Evolutionary conservation across 1,140 invertebrate species (phyloP), one percentile per base, ranked within the genome.

Genomic region (silkworm (Bombyx mori)): DNA sequence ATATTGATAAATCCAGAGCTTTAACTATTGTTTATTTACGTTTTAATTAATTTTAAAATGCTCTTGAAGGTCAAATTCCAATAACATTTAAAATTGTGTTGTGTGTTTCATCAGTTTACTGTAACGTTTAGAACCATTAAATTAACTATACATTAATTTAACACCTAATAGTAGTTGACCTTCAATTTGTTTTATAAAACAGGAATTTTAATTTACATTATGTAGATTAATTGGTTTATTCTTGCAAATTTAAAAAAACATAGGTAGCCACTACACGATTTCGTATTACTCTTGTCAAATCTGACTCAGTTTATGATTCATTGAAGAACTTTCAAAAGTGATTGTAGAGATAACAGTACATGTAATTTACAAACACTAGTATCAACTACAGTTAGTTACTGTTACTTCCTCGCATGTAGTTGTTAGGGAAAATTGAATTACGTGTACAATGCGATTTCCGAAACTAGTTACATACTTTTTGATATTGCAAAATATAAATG

Each of bases 331-430:
- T 52, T 35, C 22, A 58, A 58, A 59, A 59, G 57, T 63, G 57
- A 63, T 59, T 63, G 61, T 63, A 59, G 49, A 59, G 54, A 58
- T 63, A 59, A 63, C 57, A 56, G 53, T 63, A 63, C 50, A 50
- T 52, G 22, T 49, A 49, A 49, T 44, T 35, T 51, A 43, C 7
- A 44, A 45, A 54, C 53, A 18, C 53, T 54, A 22, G 26, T 26
- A 26, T 10, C 8, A 49, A 49, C 22, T 22, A 54, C 35, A 44
- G 43, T 18, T 44, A 52, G 54, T 62, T 77, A 79, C 77, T 79
- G 78, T 78, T 78, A 81, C 66, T 76, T 82, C 73, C 75, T 79
- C 73, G 75, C 73, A 77, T 77, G 78, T 73, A 60, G 69, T 58
- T 71, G 67, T 74, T 68, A 67, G 68, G 62, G 56, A 61, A 71